Evolutionary conservation across 53 echinoderm and acorn worm genomes (phyloP), one percentile per base, ranked within the genome.

Genomic region (Arbacia lixula): DNA sequence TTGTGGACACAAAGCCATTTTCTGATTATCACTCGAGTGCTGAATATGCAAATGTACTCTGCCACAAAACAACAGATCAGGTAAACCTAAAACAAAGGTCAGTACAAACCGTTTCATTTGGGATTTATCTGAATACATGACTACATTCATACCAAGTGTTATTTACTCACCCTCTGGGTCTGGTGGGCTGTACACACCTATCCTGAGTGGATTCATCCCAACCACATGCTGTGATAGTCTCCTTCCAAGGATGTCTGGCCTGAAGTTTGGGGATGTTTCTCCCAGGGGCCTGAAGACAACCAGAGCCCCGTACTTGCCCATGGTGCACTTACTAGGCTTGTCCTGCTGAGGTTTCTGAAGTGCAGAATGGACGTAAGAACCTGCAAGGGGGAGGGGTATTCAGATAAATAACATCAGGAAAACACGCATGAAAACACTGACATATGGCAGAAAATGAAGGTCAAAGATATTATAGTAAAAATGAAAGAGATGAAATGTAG

Each of bases 311-410:
- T 96, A 96, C 79, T 92, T 96, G 25, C 98, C 98, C 78, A 98
- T 62, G 6, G 64, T 51, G 21, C 72, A 88, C 26, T 61, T 74
- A 26, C 37, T 37, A 12, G 76, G 57, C 56, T 69, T 67, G 2
- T 54, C 75, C 28, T 40, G 14, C 62, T 89, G 76, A 68, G 86
- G 65, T n/a, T 66, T 89, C 36, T 89, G 35, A 30, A 89, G 72
- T 26, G 92, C 89, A n/a, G 95, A 94, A 85, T 98, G 98, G n/a
- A 94, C 92, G 68, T 98, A 98, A 6, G 86, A 84, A 71, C 98
- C 98, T 98, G n/a, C n/a, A n/a, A n/a, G n/a, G n/a, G n/a, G n/a
- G n/a, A n/a, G n/a, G n/a, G n/a, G n/a, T n/a, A n/a, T n/a, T n/a
- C n/a, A n/a, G n/a, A n/a, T n/a, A n/a, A 66, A 4, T 63, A 42